phyloP scores from a whole-genome alignment of 1,140 invertebrate species.

The Drosophila mauritiana region DNA sequence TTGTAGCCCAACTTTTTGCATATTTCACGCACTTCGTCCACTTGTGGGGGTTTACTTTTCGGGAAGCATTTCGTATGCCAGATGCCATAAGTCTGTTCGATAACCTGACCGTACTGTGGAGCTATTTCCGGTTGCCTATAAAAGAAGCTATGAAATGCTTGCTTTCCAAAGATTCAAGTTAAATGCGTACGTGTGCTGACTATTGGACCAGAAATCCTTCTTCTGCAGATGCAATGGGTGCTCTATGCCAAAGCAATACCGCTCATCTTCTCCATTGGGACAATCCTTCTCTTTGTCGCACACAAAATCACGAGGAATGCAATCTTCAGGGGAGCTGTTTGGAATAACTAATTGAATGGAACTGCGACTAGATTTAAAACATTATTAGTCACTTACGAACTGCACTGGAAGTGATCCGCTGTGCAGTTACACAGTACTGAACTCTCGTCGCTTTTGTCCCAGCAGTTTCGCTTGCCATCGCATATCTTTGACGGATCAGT shows the following conservation, averaged over 20 bases:
- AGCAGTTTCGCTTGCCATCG: conserved; percentile 91
- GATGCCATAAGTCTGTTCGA: conserved; percentile 86
- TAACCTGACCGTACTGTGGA: conserved; percentile 85
- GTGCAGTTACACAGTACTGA: conserved; percentile 88
- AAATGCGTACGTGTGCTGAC: conserved; percentile 29
- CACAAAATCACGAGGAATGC: conserved; percentile 89
- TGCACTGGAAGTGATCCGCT: conserved; percentile 85
- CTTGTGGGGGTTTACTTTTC: conserved; percentile 68
- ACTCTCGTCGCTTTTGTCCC: conserved; percentile 92
- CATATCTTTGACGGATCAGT: conserved; percentile 89
- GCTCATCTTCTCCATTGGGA: conserved; percentile 89
- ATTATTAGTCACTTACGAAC: conserved; percentile 77
- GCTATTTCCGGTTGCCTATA: conserved; percentile 33
- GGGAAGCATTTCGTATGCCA: conserved; percentile 87
- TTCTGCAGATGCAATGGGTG: conserved; percentile 65
- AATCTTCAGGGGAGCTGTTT: conserved; percentile 84
- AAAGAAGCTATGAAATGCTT: conserved; percentile 7
- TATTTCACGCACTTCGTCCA: conserved; percentile 81
- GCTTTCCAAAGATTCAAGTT: neutral
- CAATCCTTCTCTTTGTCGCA: conserved; percentile 90
- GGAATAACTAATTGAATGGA: neutral
- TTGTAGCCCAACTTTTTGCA: conserved; percentile 84
- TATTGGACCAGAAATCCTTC: conserved; percentile 53
- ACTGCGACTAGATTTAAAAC: neutral
- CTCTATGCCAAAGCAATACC: conserved; percentile 85